Conservation (phyloP, 2,888 invertebrate species). For the Heliconius erato region DNA sequence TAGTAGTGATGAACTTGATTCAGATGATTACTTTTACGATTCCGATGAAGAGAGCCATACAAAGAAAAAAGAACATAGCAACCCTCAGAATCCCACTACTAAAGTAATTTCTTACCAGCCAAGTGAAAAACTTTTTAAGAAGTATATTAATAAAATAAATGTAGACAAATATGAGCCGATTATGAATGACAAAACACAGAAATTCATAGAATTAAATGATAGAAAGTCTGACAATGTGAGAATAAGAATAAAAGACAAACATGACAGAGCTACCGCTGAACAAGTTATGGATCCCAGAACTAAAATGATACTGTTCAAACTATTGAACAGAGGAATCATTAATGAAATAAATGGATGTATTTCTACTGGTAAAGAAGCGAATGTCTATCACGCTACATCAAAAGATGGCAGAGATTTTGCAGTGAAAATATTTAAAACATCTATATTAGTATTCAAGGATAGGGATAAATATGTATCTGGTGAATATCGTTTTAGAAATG, state of each 20-base stretch:
- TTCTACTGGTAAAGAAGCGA: constrained; percentile 99
- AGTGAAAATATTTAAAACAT: constrained; percentile 98
- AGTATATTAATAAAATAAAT: constrained; percentile 93
- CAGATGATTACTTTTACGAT: constrained; percentile 78
- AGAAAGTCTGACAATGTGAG: constrained; percentile 90
- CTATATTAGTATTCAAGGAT: constrained; percentile 98
- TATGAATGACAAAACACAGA: constrained; percentile 89
- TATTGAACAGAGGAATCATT: constrained; percentile 94
- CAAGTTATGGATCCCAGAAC: constrained; percentile 99
- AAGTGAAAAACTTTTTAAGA: constrained; percentile 91
- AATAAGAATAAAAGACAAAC: constrained; percentile 93
- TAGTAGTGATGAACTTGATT: constrained; percentile 69
- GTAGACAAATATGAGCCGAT: constrained; percentile 91
- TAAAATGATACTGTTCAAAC: constrained; percentile 96
- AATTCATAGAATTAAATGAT: constrained; percentile 89
- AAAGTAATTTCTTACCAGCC: constrained; percentile 91
- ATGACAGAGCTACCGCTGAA: constrained; percentile 97
- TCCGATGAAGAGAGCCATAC: constrained; percentile 69
- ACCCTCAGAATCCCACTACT: constrained; percentile 84
- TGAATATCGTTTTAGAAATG: constrained; percentile 97
- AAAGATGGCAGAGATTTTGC: constrained; percentile 90
- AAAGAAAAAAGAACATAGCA: constrained; percentile 68
- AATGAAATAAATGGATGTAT: constrained; percentile 98
- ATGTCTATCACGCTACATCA: constrained; percentile 97
- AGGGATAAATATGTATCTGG: constrained; percentile 99